Evolutionary conservation across 2,113 vertebrate species (phyloP).

Genomic region (Tinamus guttatus): DNA sequence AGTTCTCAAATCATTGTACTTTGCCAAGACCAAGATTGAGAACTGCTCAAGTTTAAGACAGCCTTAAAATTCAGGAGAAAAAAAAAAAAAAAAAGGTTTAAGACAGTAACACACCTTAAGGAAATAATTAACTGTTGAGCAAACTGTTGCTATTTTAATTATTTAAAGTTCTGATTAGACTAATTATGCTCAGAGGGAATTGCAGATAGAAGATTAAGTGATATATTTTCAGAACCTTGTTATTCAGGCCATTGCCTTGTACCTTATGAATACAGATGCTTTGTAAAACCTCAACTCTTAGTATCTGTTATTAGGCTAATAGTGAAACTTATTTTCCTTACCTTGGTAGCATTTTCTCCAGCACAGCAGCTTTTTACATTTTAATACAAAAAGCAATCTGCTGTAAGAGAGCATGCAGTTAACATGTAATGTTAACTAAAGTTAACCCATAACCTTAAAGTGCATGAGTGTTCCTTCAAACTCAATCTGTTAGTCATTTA

Average conservation of each 20-base stretch:
- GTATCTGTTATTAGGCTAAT: neutral
- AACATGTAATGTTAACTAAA: neutral
- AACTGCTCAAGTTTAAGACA: neutral
- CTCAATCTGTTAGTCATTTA: neutral
- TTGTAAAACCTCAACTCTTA: neutral
- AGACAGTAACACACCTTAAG: neutral
- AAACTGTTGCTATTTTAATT: slow-evolving; percentile 7
- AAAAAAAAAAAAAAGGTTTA: neutral
- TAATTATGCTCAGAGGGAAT: slow-evolving; percentile 44
- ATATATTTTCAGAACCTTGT: neutral
- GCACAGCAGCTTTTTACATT: neutral
- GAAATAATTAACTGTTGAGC: slow-evolving; percentile 31
- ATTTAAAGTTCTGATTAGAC: slow-evolving; percentile 33
- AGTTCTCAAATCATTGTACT: neutral
- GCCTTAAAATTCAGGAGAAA: neutral
- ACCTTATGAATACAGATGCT: neutral
- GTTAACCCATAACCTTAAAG: too few species aligned
- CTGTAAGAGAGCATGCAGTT: too few species aligned
- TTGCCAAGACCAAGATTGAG: neutral
- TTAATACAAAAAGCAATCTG: neutral
- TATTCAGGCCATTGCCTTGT: neutral
- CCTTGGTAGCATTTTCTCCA: neutral
- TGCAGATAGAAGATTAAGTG: neutral
- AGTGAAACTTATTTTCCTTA: neutral
- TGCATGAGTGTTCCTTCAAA: neutral